Evolutionary conservation across 1,140 invertebrate species (phyloP).

Genomic region (Penaeus chinensis): DNA sequence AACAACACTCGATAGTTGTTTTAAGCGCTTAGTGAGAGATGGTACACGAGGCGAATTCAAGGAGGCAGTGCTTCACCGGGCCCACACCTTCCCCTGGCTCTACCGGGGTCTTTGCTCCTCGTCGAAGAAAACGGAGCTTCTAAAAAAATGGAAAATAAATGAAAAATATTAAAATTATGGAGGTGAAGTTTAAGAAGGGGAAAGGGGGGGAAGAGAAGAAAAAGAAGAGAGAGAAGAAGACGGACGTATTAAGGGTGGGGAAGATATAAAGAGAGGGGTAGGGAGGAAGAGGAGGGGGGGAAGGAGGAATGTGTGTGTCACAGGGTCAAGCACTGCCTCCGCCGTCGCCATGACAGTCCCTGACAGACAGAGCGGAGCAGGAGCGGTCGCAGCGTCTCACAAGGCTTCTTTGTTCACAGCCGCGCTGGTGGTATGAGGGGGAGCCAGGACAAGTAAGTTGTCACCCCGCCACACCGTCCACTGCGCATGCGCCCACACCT

Average conservation of each 20-base stretch:
- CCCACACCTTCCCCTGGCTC: neutral
- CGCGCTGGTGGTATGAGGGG: constrained; percentile 50
- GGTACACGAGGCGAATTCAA: constrained; percentile 14
- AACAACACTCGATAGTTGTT: constrained; percentile 28
- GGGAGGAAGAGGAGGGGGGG: too few species aligned
- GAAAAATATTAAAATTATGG: too few species aligned
- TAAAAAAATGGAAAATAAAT: too few species aligned
- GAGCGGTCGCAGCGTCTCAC: constrained; percentile 36
- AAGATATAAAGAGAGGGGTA: neutral
- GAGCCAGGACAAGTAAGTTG: constrained; percentile 55
- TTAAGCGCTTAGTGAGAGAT: constrained; percentile 33
- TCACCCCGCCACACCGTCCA: constrained; percentile 45
- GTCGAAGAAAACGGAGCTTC: too few species aligned
- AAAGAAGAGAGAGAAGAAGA: too few species aligned
- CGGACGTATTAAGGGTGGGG: neutral
- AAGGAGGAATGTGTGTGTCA: neutral
- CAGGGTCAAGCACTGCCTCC: constrained; percentile 41
- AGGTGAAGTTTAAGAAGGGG: too few species aligned
- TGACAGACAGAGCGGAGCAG: constrained; percentile 33
- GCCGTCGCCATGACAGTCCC: constrained; percentile 19
- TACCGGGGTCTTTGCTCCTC: too few species aligned
- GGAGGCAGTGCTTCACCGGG: constrained; percentile 33
- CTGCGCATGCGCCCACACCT: constrained; percentile 50
- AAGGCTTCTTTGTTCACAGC: constrained; percentile 51
- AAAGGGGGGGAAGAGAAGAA: too few species aligned